Conservation (phyloP, 2,797 vertebrate genomes). For the Thaleichthys pacificus region DNA sequence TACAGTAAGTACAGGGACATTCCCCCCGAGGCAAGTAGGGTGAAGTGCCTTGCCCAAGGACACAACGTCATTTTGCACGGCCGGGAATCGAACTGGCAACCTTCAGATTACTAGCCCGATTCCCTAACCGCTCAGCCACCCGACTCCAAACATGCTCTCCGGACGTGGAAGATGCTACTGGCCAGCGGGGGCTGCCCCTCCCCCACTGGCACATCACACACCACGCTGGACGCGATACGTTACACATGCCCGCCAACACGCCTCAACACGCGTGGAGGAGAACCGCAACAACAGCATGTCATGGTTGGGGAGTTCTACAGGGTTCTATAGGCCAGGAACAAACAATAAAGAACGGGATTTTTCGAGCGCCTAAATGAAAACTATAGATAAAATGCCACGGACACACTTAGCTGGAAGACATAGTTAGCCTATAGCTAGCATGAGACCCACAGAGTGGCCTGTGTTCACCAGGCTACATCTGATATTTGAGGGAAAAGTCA, state of each 20-base stretch:
- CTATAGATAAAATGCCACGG: neutral
- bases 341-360: too few relatives aligned
- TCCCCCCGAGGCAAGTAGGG: too few relatives aligned
- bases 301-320: too few relatives aligned
- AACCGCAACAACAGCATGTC: too few relatives aligned
- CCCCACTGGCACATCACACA: too few relatives aligned
- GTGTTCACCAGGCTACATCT: neutral
- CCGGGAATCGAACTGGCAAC: too few relatives aligned
- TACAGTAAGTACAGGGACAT: too few relatives aligned
- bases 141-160: neutral
- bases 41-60: too few relatives aligned
- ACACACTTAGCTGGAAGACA: neutral
- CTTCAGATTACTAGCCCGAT: too few relatives aligned
- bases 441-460: neutral
- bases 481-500: constrained; percentile 8
- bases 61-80: too few relatives aligned
- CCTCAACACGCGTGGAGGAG: neutral
- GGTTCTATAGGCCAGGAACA: too few relatives aligned
- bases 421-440: neutral
- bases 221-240: neutral
- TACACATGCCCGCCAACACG: neutral
- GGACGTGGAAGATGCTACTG: neutral
- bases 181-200: neutral
- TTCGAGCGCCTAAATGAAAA: neutral
- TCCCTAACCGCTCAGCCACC: too few relatives aligned